A percentile compares a stretch with the other conserved stretches of the same genome.
phyloP scores from a whole-genome alignment of 2,888 invertebrate species.

The Drosophila multiciliata region DNA sequence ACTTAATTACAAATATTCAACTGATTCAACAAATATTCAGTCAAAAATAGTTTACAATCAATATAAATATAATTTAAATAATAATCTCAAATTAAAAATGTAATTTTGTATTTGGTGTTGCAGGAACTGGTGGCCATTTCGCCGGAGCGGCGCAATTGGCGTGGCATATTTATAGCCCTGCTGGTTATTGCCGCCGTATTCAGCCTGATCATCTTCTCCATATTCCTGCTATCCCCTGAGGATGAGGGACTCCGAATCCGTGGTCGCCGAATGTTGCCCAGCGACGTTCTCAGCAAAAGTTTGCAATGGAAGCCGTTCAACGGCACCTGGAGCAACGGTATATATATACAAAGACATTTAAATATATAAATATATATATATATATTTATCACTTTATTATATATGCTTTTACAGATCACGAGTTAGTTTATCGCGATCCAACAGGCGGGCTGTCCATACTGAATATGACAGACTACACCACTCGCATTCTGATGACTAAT shows the following conservation, averaged over 20 bases:
- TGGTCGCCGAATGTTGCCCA: conserved; percentile 89
- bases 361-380: neutral
- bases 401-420: conserved; percentile 87
- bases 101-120: conserved; percentile 43
- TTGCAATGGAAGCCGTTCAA: conserved; percentile 89
- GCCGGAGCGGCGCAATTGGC: conserved; percentile 96
- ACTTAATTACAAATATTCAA: neutral
- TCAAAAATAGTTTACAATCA: neutral
- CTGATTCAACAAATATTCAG: no score
- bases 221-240: conserved; percentile 93
- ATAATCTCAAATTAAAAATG: neutral
- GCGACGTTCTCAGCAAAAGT: conserved; percentile 88
- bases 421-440: conserved; percentile 91
- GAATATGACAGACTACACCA: conserved; percentile 91
- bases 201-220: conserved; percentile 95
- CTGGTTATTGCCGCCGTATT: conserved; percentile 95
- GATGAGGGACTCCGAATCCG: conserved; percentile 89
- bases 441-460: conserved; percentile 92
- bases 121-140: conserved; percentile 96
- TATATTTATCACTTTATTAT: neutral
- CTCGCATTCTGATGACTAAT: conserved; percentile 91
- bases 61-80: neutral
- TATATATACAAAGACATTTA: no score
- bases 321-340: conserved; percentile 91
- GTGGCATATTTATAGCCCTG: conserved; percentile 96